Percentiles rank a stretch among this genome's conserved stretches.
phyloP scores from a whole-genome alignment of 2,113 vertebrate genomes.

The Nothoprocta pentlandii region DNA sequence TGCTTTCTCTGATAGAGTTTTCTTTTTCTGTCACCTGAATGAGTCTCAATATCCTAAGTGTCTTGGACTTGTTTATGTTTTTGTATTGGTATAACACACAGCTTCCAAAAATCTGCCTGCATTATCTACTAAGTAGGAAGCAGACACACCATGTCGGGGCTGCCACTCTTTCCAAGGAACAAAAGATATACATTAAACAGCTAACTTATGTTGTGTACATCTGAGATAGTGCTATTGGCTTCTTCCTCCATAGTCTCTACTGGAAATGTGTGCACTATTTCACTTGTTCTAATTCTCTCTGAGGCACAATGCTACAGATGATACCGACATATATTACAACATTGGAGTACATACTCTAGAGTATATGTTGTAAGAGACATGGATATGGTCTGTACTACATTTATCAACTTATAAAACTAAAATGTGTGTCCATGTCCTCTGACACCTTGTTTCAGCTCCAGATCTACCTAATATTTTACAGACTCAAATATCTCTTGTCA shows the following conservation, averaged over 20 bases:
- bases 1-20: background rate
- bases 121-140: fast-evolving
- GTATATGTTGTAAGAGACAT: fast-evolving
- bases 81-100: background rate
- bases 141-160: background rate
- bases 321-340: background rate
- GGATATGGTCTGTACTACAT: no score
- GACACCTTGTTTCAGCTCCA: background rate
- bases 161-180: background rate
- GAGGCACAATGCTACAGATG: background rate
- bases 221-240: no score
- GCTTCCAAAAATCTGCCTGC: no score
- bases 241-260: background rate
- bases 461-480: fast-evolving
- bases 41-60: fast-evolving
- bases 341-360: fast-evolving
- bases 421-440: fast-evolving
- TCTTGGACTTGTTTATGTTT: background rate
- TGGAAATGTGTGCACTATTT: no score
- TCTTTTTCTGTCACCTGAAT: background rate
- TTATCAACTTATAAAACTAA: background rate
- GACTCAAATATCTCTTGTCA: background rate
- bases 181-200: background rate
- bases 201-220: fast-evolving
- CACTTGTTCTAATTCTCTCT: background rate